Conservation (phyloP, 1,140 invertebrate species). For the Drosophila aff. region DNA sequence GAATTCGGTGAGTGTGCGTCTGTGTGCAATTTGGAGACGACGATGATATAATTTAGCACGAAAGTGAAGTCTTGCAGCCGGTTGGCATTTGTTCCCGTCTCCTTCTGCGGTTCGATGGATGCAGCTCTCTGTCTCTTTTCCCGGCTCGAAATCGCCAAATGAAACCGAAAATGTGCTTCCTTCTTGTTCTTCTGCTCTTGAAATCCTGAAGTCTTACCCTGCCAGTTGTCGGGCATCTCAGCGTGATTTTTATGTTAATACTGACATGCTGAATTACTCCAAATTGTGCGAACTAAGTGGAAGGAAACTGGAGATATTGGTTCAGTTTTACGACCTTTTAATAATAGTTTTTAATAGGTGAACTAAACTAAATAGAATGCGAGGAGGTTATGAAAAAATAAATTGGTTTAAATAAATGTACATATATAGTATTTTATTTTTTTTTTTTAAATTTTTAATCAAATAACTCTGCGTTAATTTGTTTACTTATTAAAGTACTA, state of each 20-base stretch:
- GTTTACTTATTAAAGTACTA: too few relatives aligned
- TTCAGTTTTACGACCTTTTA: background rate
- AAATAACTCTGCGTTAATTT: background rate
- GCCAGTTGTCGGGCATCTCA: slow-evolving; percentile 26
- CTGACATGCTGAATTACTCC: slow-evolving; percentile 27
- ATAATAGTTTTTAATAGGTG: slow-evolving; percentile 1
- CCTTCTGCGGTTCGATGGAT: slow-evolving; percentile 7
- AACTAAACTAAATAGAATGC: background rate
- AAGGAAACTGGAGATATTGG: slow-evolving; percentile 2
- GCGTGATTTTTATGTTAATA: slow-evolving; percentile 36
- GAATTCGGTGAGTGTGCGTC: slow-evolving; percentile 12
- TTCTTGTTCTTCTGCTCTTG: slow-evolving; percentile 26
- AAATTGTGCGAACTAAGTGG: slow-evolving; percentile 19
- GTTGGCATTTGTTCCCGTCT: slow-evolving; percentile 20
- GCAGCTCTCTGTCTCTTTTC: slow-evolving; percentile 1
- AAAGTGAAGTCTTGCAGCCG: slow-evolving; percentile 80
- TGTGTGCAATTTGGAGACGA: slow-evolving; percentile 69
- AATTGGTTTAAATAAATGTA: too few relatives aligned
- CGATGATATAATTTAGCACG: slow-evolving; percentile 81
- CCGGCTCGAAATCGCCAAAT: slow-evolving; percentile 65
- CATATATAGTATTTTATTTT: background rate
- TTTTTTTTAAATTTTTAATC: background rate
- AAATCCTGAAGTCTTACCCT: slow-evolving; percentile 21
- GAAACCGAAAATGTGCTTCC: slow-evolving; percentile 67
- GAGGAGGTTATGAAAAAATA: background rate